Conservation (phyloP, 2,888 invertebrate genomes). For the Allygus modestus region DNA sequence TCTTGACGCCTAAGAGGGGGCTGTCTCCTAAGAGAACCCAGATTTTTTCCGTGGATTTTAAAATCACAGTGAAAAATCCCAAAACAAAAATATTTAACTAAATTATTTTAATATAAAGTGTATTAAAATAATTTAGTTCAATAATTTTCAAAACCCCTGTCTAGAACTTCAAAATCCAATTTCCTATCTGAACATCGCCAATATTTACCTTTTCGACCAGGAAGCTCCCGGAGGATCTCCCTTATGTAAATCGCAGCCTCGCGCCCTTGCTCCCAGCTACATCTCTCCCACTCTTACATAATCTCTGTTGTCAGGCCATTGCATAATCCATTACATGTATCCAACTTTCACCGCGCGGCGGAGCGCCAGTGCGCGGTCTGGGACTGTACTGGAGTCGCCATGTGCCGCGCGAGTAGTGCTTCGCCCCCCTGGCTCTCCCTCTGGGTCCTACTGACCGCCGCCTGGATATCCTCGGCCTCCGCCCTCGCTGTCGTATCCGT, state of each 20-base stretch:
- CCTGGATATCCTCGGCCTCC: neutral
- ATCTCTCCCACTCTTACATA: conserved; percentile 47
- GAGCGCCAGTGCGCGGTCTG: neutral
- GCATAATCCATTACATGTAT: conserved; percentile 57
- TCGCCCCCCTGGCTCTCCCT: conserved; percentile 31
- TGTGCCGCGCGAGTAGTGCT: conserved; percentile 10
- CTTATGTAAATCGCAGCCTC: conserved; percentile 7
- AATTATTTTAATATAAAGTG: too few relatives aligned
- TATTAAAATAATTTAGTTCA: too few relatives aligned
- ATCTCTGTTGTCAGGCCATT: conserved; percentile 40
- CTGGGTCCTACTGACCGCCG: neutral
- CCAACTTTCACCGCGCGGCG: conserved; percentile 5
- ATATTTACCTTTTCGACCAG: neutral
- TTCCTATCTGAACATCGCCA: neutral
- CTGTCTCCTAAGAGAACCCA: too few relatives aligned
- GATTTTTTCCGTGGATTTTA: too few relatives aligned
- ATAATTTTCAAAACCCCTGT: too few relatives aligned
- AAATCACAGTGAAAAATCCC: too few relatives aligned
- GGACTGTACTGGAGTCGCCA: neutral
- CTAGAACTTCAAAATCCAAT: too few relatives aligned
- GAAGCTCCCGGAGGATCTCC: conserved; percentile 12
- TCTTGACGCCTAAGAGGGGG: too few relatives aligned
- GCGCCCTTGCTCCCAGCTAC: conserved; percentile 38
- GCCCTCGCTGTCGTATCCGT: neutral
- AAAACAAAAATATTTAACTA: too few relatives aligned